Base-by-base conservation (phyloP, 2,888 invertebrate genomes). In the Listrodromus nycthemerus region DNA sequence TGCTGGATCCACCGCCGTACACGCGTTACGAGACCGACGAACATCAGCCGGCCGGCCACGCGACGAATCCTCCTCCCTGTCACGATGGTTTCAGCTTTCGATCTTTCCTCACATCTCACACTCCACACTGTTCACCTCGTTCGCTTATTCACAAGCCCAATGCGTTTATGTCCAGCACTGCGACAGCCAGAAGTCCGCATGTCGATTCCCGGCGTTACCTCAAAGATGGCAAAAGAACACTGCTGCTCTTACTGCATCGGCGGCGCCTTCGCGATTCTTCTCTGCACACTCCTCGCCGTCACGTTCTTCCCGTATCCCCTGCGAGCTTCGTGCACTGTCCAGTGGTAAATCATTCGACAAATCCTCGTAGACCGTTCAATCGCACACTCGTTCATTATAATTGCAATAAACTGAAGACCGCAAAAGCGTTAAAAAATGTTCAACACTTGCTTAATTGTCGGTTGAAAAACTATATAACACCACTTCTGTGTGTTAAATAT, bases 271-370 rank as follows among this genome's bases (percentile, higher is more conserved):
- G 75, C 83, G n/a, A 77, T 84, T 30, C 52, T 78, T 41, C 4
- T 86, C 21, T 86, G 86, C 21, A 13, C 70, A n/a, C 48, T 87
- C 16, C 41, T 88, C 63, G 48, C 79, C 16, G 73, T 75, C 21
- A 19, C 78, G 30, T 19, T 87, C 10, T 91, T 91, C 50, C 91
- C 91, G 2, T 91, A 91, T 81, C 91, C 91, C 8, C 41, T 90
- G 48, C 89, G 87, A 7, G 91, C 91, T 0, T 90, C 91, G 0
- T 91, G 91, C 75, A 87, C 86, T 27, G 79, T 91, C 1, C 87
- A 89, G 86, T 91, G 91, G 91, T 90, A 89, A 81, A 10, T 37
- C 1, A 10, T 37, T 37, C 37, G 2, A 8, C 37, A 37, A 37
- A 37, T 10, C 2, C 8, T 37, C 37, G 33, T 33, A 1, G 1